Evolutionary conservation across 2,113 vertebrate genomes (phyloP), one percentile per base, ranked within the genome.

Genomic region (Odocoileus virginianus): DNA sequence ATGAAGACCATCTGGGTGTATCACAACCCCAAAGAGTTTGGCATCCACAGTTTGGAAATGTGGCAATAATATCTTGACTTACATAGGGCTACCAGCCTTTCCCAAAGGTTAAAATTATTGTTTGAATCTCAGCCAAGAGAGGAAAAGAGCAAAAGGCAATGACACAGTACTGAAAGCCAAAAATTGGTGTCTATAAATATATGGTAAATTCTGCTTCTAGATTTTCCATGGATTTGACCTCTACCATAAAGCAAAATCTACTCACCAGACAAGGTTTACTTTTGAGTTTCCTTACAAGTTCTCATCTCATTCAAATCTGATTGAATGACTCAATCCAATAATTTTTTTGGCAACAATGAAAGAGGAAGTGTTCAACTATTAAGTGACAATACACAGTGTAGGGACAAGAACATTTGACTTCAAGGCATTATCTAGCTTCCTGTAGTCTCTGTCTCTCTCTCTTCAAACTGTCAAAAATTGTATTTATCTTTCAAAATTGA

Each of bases 1-100:
- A 54, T 47, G 54, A 89, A 95, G 88, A 91, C 96, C 97, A 97
- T 98, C 98, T 98, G 98, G 97, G 95, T 98, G 36, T 95, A 97
- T 97, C 93, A 89, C 94, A 97, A 97, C 83, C 96, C 95, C 95
- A 94, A 97, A 95, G 93, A 95, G 82, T 93, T 93, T 98, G 97
- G 93, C 97, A 96, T 78, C 52, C 7, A 5, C 36, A 74, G 94
- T 98, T 97, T 81, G 87, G 93, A 98, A 97, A 87, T 60, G 47
- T 60, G 88, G 79, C 93, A 86, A 88, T 90, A 81, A 82, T 96
- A 97, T 97, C 90, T 95, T 94, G 94, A 98, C 96, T 95, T 94
- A 89, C 36, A 54, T 30, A 61, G 95, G 71, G 50, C 91, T 96
- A 95, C 79, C 96, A 95, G 97, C 94, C 83, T 97, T 97, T 97